These are phyloP conservation scores for Pilophorus perplexus DNA, from an alignment of 2,888 invertebrate genomes.

Conservation along the genomic window DNA sequence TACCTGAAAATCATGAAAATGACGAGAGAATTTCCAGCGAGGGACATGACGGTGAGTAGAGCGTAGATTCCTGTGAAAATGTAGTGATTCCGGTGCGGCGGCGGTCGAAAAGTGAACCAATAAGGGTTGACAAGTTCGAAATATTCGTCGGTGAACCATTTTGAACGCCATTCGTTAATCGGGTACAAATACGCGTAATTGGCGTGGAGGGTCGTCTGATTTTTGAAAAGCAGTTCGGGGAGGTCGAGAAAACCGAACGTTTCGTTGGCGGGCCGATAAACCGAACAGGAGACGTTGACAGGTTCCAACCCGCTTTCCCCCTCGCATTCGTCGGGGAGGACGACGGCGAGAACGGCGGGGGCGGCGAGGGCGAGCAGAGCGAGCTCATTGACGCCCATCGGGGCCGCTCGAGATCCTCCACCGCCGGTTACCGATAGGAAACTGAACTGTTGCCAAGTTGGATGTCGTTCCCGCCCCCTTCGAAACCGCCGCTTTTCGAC, in stretches of 20 bases:
- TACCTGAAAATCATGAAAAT: constrained; percentile 35
- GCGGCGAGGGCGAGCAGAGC: neutral
- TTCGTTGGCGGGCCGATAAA: neutral
- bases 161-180: constrained; percentile 21
- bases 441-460: too few relatives aligned
- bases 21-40: constrained; percentile 35
- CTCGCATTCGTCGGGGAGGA: neutral
- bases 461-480: too few relatives aligned
- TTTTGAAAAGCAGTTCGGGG: neutral
- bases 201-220: too few relatives aligned
- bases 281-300: too few relatives aligned
- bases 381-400: too few relatives aligned
- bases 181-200: constrained; percentile 13
- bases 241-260: neutral
- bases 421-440: too few relatives aligned
- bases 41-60: constrained; percentile 6
- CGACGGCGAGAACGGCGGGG: neutral
- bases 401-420: too few relatives aligned
- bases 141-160: constrained; percentile 24
- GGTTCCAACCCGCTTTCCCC: neutral
- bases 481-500: too few relatives aligned
- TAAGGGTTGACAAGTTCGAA: constrained; percentile 30
- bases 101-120: constrained; percentile 30
- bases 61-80: constrained; percentile 27
- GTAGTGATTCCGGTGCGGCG: constrained; percentile 19